Base-by-base conservation (phyloP, 2,888 invertebrate genomes). In the Acronicta psi region DNA sequence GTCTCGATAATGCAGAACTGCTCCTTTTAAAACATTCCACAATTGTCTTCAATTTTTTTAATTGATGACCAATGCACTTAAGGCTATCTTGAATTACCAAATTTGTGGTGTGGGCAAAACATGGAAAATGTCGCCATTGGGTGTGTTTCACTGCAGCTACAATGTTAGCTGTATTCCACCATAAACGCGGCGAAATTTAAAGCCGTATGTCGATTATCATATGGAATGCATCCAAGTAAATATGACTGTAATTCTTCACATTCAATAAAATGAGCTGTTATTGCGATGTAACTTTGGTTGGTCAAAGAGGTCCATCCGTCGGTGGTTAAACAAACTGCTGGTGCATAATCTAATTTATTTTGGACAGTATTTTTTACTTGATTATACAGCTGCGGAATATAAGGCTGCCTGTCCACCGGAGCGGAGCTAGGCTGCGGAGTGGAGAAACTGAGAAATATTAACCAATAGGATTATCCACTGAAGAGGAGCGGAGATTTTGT, bases 41-140 rank as follows among this genome's bases (percentile, higher is more conserved):
- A 42, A 51, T 51, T 9, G n/a, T n/a, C 36, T 51, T 42, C 10
- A 51, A 42, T 51, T 51, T 51, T 47, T 50, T 50, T 41, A 50
- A 41, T n/a, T 38, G 38, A 8, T 17, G 9, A 11, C 10, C 11
- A 11, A 38, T 17, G 11, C 38, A 38, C 3, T 38, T 38, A 8
- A 38, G 38, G 9, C 38, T 38, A 9, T 38, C 38, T 9, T 38
- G 38, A 8, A 38, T 17, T 9, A 38, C 17, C 0, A 38, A 11
- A 38, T 38, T 17, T 17, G 11, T 10, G 0, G 38, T 38, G 9
- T 38, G 38, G 38, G 38, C 38, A 4, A 16, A 17, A 38, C 38
- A 38, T 17, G 17, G 38, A 17, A 38, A 17, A 8, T 37, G 37
- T 16, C 37, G 16, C 37, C 37, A 37, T 1, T 37, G 2, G 9